Conservation (phyloP, 2,113 vertebrate species). For the Stomatorhinus ivindoensis region DNA sequence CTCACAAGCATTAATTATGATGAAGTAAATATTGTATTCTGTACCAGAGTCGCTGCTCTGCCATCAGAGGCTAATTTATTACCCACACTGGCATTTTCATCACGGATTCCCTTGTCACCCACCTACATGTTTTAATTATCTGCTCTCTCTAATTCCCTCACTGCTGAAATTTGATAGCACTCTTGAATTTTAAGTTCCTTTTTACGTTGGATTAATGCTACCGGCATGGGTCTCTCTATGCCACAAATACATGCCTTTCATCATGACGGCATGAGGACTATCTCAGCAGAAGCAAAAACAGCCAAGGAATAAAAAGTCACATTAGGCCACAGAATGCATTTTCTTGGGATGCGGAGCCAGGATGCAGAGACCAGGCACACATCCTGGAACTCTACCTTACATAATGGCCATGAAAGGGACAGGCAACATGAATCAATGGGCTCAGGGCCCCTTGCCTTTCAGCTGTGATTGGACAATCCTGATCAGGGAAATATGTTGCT, state of each 20-base stretch:
- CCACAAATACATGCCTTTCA: background rate
- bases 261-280: background rate
- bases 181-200: background rate
- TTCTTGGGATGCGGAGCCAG: background rate
- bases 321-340: background rate
- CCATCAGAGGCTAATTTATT: slow-evolving; percentile 1
- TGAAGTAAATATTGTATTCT: background rate
- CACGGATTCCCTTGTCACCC: background rate
- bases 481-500: background rate
- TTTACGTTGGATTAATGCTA: background rate
- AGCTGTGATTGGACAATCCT: background rate
- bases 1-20: slow-evolving; percentile 4
- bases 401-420: background rate
- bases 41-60: background rate
- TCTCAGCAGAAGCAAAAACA: background rate
- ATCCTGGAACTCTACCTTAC: background rate
- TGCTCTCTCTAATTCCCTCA: background rate
- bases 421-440: background rate
- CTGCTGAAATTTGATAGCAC: slow-evolving; percentile 1
- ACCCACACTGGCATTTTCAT: background rate
- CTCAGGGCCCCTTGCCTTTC: background rate
- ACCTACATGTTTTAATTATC: background rate
- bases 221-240: background rate
- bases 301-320: background rate
- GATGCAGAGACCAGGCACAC: background rate